Conservation (phyloP, 2,888 invertebrate species). For the Rhabditoides inermis region DNA sequence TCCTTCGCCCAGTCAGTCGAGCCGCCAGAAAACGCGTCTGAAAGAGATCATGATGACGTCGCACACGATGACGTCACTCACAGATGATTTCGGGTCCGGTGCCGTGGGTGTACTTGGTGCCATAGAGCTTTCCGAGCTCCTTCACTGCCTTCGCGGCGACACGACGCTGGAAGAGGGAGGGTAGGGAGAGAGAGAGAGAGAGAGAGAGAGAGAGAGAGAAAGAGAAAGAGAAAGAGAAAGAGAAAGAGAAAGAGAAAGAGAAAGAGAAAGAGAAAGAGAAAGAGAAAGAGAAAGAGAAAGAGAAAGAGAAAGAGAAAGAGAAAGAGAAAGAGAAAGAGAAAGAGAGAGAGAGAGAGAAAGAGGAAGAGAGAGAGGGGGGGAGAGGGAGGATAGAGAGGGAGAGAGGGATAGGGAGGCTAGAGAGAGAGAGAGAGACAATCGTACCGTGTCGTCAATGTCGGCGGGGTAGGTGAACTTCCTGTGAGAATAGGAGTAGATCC, state of each 20-base stretch:
- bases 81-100: conserved; percentile 52
- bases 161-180: conserved; percentile 32
- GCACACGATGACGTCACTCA: conserved; percentile 14
- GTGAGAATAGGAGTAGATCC: conserved; percentile 50
- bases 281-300: too few relatives aligned
- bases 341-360: too few relatives aligned
- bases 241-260: too few relatives aligned
- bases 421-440: not conserved
- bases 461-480: conserved; percentile 39
- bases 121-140: conserved; percentile 43
- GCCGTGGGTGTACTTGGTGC: conserved; percentile 45
- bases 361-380: too few relatives aligned
- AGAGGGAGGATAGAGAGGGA: too few relatives aligned
- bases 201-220: too few relatives aligned
- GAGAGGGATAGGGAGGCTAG: too few relatives aligned
- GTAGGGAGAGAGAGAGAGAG: too few relatives aligned
- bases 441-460: conserved; percentile 47
- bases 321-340: too few relatives aligned
- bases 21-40: conserved; percentile 49
- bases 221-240: too few relatives aligned
- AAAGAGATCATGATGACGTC: conserved; percentile 4
- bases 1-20: conserved; percentile 50
- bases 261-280: too few relatives aligned
- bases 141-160: conserved; percentile 43
- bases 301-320: too few relatives aligned